These are phyloP conservation scores for Tympanoctomys barrerae DNA, from an alignment of 2,797 vertebrate species.

Conservation along the genomic window DNA sequence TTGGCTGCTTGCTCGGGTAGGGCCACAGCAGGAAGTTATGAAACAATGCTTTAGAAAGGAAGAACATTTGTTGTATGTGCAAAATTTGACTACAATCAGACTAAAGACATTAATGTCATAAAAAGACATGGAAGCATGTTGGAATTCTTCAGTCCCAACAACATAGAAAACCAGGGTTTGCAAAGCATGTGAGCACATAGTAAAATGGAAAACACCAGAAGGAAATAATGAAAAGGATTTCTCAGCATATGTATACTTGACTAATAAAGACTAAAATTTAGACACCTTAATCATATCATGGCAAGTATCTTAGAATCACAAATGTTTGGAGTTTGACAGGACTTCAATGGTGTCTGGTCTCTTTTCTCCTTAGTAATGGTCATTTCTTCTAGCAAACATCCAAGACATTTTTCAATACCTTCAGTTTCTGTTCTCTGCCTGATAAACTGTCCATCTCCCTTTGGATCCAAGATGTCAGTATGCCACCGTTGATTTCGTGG, in stretches of 20 bases:
- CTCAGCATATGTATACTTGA: neutral
- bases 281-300: neutral
- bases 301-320: constrained; percentile 19
- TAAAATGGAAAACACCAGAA: neutral
- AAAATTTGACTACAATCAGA: constrained; percentile 34
- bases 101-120: neutral
- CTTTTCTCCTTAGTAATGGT: neutral
- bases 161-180: neutral
- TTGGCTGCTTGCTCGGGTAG: neutral
- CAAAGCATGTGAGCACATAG: neutral
- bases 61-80: neutral
- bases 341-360: neutral
- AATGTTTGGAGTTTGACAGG: neutral
- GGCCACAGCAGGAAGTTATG: neutral
- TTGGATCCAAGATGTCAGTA: neutral
- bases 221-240: neutral
- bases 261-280: neutral
- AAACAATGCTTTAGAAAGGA: constrained; percentile 32
- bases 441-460: neutral
- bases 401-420: neutral
- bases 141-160: neutral
- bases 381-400: neutral
- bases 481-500: neutral
- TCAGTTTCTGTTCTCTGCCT: neutral
- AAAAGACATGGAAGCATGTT: neutral